Conservation (phyloP, 2,888 invertebrate genomes). For the Hirudinaria manillensis region DNA sequence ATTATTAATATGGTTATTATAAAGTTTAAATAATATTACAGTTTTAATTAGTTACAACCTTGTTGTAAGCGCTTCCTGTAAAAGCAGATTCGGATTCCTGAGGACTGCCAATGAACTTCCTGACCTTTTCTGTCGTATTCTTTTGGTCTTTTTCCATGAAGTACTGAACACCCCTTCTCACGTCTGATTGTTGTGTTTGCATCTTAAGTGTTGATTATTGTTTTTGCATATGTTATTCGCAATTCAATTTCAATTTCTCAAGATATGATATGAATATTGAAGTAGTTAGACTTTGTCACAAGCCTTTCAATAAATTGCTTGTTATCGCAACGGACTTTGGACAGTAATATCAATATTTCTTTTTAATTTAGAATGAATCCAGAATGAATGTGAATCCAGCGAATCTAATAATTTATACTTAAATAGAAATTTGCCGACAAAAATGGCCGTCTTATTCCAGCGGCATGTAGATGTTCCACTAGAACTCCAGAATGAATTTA, state of each 20-base stretch:
- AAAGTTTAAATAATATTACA: not conserved
- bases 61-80: constrained; percentile 32
- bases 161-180: constrained; percentile 28
- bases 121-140: constrained; percentile 32
- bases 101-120: constrained; percentile 26
- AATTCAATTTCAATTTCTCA: not conserved
- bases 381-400: too few species aligned
- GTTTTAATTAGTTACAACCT: constrained; percentile 17
- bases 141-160: constrained; percentile 29
- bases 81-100: constrained; percentile 28
- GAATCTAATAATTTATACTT: too few species aligned
- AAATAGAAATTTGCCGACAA: too few species aligned
- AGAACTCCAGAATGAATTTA: too few species aligned
- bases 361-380: too few species aligned
- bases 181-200: constrained; percentile 31
- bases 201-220: constrained; percentile 11
- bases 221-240: not conserved
- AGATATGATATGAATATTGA: not conserved
- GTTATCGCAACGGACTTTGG: too few species aligned
- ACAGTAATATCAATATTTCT: too few species aligned
- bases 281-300: too few species aligned
- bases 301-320: too few species aligned
- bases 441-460: too few species aligned
- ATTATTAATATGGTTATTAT: not conserved
- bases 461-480: too few species aligned